Evolutionary conservation across 2,113 vertebrate species (phyloP).

Genomic region (Sylvilagus bachmani): DNA sequence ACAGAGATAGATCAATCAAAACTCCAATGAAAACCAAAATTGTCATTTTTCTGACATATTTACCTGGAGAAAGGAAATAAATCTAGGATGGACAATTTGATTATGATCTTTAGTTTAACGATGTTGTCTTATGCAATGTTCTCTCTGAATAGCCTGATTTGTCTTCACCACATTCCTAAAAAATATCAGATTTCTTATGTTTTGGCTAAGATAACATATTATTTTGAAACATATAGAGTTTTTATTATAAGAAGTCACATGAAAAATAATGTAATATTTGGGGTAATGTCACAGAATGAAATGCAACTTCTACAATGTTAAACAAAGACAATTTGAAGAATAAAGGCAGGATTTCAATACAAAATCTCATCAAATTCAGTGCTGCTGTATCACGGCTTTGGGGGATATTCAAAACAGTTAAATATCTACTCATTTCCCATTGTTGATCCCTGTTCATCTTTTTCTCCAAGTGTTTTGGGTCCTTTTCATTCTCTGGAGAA

Average conservation of each 20-base stretch:
- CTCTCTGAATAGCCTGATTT: neutral
- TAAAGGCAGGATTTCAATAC: neutral
- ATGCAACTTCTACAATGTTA: neutral
- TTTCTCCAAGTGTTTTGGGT: neutral
- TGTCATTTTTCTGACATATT: neutral
- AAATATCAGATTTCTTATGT: neutral
- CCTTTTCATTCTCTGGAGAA: neutral
- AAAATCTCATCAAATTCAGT: neutral
- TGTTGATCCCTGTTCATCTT: neutral
- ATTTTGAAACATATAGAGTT: neutral
- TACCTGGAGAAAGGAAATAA: constrained; percentile 13
- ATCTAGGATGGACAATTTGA: constrained; percentile 1
- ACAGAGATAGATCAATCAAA: neutral
- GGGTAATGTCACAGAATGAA: neutral
- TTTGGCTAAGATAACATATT: neutral
- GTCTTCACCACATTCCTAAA: neutral
- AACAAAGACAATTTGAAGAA: neutral
- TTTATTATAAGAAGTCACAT: neutral
- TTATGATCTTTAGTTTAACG: neutral
- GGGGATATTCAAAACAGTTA: neutral
- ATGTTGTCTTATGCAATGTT: neutral
- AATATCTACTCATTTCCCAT: neutral
- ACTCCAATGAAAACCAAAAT: constrained; percentile 24
- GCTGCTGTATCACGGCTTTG: neutral
- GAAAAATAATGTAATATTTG: constrained; percentile 15